Conservation (phyloP, 2,113 vertebrate genomes). For the Notarius quadriscutis region DNA sequence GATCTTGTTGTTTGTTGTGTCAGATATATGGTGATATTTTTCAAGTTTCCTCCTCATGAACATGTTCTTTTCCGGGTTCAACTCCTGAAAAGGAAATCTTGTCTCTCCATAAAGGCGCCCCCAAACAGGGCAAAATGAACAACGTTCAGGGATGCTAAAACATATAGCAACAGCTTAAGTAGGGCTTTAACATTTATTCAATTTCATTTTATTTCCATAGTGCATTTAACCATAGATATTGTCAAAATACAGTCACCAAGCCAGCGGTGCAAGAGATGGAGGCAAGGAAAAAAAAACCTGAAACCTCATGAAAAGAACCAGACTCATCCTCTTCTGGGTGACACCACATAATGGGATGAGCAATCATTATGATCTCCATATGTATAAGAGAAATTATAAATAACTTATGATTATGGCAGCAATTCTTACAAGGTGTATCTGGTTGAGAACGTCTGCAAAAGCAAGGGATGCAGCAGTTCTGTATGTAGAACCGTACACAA, state of each 20-base stretch:
- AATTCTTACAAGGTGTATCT: background rate
- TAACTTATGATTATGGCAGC: background rate
- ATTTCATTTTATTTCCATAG: no score
- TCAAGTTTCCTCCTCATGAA: background rate
- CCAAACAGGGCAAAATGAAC: background rate
- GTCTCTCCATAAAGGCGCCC: background rate
- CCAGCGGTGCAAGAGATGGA: background rate
- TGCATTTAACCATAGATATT: background rate
- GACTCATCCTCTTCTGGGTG: background rate
- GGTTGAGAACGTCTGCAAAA: background rate
- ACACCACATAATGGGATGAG: background rate
- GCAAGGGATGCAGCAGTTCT: background rate
- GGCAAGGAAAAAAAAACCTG: background rate
- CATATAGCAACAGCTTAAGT: background rate
- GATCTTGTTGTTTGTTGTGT: no score
- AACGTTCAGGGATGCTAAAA: background rate
- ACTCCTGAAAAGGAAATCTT: background rate
- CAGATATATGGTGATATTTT: background rate
- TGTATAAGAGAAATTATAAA: background rate
- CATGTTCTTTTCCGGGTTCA: background rate
- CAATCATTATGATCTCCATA: background rate
- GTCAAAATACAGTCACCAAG: background rate
- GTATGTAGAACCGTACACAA: background rate
- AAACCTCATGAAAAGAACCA: background rate
- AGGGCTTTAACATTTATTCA: background rate